A percentile compares a stretch with the other conserved stretches of the same genome.
These are phyloP conservation scores for Drosophila subquinaria DNA, from an alignment of 2,888 invertebrate genomes.

Conservation along the genomic window DNA sequence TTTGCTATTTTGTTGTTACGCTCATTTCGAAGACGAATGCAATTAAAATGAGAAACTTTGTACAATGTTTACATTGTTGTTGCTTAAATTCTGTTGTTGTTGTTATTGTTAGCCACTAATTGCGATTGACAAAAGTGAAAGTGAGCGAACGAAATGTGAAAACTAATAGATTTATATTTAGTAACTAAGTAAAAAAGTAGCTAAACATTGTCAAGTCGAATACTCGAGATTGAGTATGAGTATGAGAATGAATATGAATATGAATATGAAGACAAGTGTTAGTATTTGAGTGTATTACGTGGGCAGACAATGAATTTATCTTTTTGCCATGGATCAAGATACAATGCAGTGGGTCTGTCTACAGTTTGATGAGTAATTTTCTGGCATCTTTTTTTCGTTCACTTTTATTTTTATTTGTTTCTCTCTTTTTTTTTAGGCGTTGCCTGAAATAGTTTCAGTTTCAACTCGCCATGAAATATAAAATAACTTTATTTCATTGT, in stretches of 20 bases:
- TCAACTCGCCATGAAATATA: constrained; percentile 70
- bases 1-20: constrained; percentile 42
- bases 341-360: constrained; percentile 14
- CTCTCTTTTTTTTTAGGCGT: constrained; percentile 22
- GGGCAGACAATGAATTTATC: constrained; percentile 35
- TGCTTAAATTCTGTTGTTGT: constrained; percentile 34
- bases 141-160: constrained; percentile 41
- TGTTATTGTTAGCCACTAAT: constrained; percentile 50
- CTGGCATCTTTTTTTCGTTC: constrained; percentile 49
- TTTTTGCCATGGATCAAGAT: constrained; percentile 18
- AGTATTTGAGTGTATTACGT: constrained; percentile 36
- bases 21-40: constrained; percentile 43
- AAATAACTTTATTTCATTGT: constrained; percentile 77
- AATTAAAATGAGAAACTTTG: constrained; percentile 75
- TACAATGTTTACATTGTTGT: constrained; percentile 34
- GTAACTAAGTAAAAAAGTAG: constrained; percentile 32
- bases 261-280: neutral
- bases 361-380: constrained; percentile 59
- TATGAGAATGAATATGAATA: neutral
- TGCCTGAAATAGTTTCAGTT: constrained; percentile 59
- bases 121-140: constrained; percentile 77
- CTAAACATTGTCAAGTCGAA: constrained; percentile 5
- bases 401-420: constrained; percentile 32
- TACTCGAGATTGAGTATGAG: neutral
- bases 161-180: constrained; percentile 48